phyloP scores from a whole-genome alignment of 64 coral and sea anemone species.

The Porites australiensis region DNA sequence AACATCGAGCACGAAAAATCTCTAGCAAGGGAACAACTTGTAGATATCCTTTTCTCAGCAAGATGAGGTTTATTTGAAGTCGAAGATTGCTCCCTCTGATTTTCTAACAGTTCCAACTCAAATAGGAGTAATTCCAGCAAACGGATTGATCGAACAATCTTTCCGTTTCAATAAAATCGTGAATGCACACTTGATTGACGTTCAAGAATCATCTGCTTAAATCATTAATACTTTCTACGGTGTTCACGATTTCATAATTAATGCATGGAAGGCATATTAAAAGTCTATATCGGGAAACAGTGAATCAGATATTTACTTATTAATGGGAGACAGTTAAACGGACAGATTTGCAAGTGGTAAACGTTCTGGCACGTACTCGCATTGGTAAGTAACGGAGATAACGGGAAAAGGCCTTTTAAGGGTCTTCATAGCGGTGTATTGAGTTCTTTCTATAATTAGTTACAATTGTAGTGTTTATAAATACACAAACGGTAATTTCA shows the following conservation, averaged over 20 bases:
- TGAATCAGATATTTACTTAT: neutral
- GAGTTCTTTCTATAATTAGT: no score
- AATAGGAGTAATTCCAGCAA: neutral
- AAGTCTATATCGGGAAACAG: slow-evolving; percentile 42
- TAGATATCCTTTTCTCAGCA: neutral
- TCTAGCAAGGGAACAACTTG: no score
- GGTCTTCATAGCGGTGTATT: no score
- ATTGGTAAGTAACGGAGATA: no score
- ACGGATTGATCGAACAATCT: neutral
- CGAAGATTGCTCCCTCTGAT: neutral
- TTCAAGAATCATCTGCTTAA: slow-evolving; percentile 8
- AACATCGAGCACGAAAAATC: neutral
- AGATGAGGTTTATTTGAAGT: neutral
- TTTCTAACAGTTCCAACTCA: neutral
- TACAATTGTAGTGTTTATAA: no score
- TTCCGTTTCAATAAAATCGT: neutral
- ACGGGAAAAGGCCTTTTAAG: no score
- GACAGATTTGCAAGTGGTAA: no score
- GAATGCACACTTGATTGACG: neutral
- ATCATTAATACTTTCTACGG: neutral
- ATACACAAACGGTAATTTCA: no score
- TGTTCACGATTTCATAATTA: slow-evolving; percentile 4
- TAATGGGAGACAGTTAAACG: neutral
- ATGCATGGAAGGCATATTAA: slow-evolving; percentile 7
- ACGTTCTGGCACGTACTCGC: no score